Conservation (phyloP, 2,113 vertebrate genomes). For the Bubalus kerabau region DNA sequence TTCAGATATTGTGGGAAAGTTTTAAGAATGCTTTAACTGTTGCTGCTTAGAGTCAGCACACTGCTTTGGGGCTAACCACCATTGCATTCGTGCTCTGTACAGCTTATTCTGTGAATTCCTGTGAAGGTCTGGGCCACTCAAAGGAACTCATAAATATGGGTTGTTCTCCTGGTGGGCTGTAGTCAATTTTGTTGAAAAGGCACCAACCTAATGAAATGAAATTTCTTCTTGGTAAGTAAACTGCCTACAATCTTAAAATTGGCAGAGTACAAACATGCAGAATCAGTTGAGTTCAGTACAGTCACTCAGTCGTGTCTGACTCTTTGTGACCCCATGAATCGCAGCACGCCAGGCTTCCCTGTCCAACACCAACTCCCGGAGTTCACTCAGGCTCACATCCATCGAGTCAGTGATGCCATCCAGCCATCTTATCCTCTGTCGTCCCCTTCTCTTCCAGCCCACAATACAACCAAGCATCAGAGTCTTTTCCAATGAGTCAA, state of each 20-base stretch:
- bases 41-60: background rate
- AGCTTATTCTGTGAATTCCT: background rate
- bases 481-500: too few species aligned
- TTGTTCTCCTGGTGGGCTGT: background rate
- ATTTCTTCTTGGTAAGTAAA: background rate
- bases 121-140: background rate
- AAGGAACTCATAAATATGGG: background rate
- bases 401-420: too few species aligned
- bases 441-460: too few species aligned
- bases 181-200: background rate
- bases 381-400: too few species aligned
- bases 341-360: too few species aligned
- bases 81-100: background rate
- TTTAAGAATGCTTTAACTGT: background rate
- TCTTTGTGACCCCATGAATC: too few species aligned
- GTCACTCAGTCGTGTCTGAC: too few species aligned
- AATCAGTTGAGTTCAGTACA: too few species aligned
- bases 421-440: too few species aligned
- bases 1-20: background rate
- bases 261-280: background rate
- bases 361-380: too few species aligned
- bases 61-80: accelerated
- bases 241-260: background rate
- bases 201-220: background rate
- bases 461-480: too few species aligned